Evolutionary conservation across 1,140 invertebrate genomes (phyloP).

Genomic region (Ooceraea biroi): DNA sequence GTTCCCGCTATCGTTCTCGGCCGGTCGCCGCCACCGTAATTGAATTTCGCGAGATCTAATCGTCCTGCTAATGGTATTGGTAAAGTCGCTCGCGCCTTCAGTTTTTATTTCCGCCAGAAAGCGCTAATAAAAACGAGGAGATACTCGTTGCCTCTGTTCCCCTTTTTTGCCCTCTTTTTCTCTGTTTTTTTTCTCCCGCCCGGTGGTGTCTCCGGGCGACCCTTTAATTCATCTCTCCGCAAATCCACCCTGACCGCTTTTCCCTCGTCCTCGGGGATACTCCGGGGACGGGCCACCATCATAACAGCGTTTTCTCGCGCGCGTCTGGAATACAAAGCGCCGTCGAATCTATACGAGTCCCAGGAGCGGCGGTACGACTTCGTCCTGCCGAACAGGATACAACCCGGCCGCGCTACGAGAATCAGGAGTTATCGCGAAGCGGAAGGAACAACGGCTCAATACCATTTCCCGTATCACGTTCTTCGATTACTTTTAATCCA

Average conservation of each 20-base stretch:
- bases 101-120: slow-evolving; percentile 45
- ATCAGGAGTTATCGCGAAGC: slow-evolving; percentile 65
- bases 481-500: slow-evolving; percentile 14
- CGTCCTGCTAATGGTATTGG: slow-evolving; percentile 43
- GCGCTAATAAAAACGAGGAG: slow-evolving; percentile 39
- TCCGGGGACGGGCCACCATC: slow-evolving; percentile 76
- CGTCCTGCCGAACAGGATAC: slow-evolving; percentile 10
- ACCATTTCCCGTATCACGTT: background rate
- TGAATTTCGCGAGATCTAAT: slow-evolving; percentile 52
- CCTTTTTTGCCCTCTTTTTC: slow-evolving; percentile 16
- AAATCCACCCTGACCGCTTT: slow-evolving; percentile 11
- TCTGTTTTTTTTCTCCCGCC: slow-evolving; percentile 28
- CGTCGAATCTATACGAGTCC: slow-evolving; percentile 73
- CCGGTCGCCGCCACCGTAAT: slow-evolving; percentile 22
- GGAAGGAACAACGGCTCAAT: slow-evolving; percentile 15
- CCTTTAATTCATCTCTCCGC: slow-evolving; percentile 36
- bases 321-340: slow-evolving; percentile 79
- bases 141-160: slow-evolving; percentile 10
- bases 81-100: slow-evolving; percentile 29
- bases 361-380: slow-evolving; percentile 67
- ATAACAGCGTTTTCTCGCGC: slow-evolving; percentile 82
- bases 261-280: slow-evolving; percentile 48
- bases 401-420: background rate
- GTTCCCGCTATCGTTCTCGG: slow-evolving; percentile 30
- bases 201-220: slow-evolving; percentile 22